Base-by-base conservation (phyloP, 53 echinoderm and acorn worm genomes). In the Actinopyga echinites region DNA sequence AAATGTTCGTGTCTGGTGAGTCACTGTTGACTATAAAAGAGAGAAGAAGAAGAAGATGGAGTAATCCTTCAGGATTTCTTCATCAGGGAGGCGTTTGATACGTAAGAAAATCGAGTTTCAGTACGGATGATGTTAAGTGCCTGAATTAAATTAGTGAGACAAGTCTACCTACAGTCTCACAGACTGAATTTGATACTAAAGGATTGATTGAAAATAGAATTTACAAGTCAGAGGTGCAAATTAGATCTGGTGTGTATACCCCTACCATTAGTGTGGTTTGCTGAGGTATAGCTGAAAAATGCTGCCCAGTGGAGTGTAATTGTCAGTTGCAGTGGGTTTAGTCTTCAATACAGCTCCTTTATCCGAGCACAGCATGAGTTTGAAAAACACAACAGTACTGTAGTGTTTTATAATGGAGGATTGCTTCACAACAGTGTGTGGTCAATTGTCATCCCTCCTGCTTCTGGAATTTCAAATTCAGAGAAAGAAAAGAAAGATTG, bases 41-140 rank as follows among this genome's bases (percentile, higher is more conserved):
- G 24, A 25, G 44, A 28, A 44, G 24, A 24, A 25, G 44, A 28
- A 44, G 24, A 24, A 68, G 68, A 68, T 28, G 31, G 42, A 71
- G 37, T 37, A 71, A 71, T 71, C 71, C 71, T 71, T 42, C 42
- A 71, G 71, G 71, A 71, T 71, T 71, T 40, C 34, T 71, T 71
- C 38, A 44, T 71, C 26, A 44, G 9, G 44, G 71, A 71, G 8
- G 71, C 9, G 71, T 40, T 38, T 44, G 71, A 71, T 44, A 71
- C 71, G 5, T 40, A 44, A 71, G 42, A 43, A 71, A 71, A 71
- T 71, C 40, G 40, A 71, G 71, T 71, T 71, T 25, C 25, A 3
- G 71, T 40, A 71, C 40, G 42, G 71, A 20, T 21, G 71, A 22
- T 71, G 40, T 26, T 71, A 71, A 71, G 71, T 71, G 71, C 42